These are phyloP conservation scores for Tragelaphus strepsiceros DNA, from an alignment of 2,113 vertebrate species.

Conservation along the genomic window DNA sequence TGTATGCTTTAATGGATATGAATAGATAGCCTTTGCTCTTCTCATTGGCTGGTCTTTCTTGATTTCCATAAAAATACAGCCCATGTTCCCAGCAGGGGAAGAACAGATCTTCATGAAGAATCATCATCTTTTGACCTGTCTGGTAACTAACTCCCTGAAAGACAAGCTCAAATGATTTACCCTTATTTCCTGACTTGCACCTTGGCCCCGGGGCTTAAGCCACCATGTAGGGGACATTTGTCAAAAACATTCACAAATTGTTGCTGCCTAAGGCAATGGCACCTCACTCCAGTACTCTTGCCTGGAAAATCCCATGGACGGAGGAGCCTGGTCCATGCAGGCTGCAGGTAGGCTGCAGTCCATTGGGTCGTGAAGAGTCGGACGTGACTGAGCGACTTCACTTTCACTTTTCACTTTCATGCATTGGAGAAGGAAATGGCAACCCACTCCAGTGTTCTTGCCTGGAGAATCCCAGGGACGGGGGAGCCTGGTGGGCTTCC, in stretches of 20 bases:
- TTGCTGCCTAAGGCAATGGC: not conserved
- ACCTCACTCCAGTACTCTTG: no score
- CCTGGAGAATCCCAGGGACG: no score
- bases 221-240: not conserved
- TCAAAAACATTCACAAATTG: not conserved
- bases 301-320: no score
- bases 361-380: fast-evolving
- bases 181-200: not conserved
- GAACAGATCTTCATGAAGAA: not conserved
- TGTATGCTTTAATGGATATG: not conserved
- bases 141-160: not conserved
- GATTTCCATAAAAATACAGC: not conserved
- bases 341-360: no score
- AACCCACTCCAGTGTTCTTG: no score
- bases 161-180: not conserved
- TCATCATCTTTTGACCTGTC: not conserved
- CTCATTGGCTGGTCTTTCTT: not conserved
- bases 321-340: no score
- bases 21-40: not conserved
- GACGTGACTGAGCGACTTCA: no score
- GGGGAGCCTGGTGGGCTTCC: no score
- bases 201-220: not conserved
- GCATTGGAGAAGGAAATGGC: no score
- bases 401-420: no score
- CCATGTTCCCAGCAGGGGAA: not conserved